Evolutionary conservation across 1,140 invertebrate species (phyloP), one percentile per base, ranked within the genome.

Genomic region (Drosophila nasuta): DNA sequence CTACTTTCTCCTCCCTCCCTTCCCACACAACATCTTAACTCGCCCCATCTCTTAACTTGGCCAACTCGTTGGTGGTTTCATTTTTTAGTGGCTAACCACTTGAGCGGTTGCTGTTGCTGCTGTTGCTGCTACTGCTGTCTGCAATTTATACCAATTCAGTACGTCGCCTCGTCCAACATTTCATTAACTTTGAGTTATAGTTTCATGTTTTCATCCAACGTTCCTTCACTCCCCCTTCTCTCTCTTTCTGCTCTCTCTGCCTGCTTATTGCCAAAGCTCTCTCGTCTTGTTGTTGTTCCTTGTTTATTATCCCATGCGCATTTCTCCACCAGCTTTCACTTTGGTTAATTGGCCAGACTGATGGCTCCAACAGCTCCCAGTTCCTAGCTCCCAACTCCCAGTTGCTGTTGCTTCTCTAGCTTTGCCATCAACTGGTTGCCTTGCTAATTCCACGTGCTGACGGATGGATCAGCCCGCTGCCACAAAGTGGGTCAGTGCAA

Each of bases 101-200:
- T 62, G 71, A 74, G 51, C n/a, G 25, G 28, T 46, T 66, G 51
- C 49, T 45, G 33, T 13, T 71, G 20, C 20, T 20, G 35, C 54
- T 49, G 67, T 15, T 15, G 15, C 15, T 15, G 15, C 15, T 13
- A 0, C 30, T 38, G 35, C 54, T 49, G 67, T 17, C 52, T 68
- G 56, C 79, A 73, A 86, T 86, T 87, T 87, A 87, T 87, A 73
- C 51, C 75, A 86, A 79, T 79, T 86, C 33, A 57, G 58, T 71
- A 75, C 75, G 60, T 72, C 75, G 60, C 20, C 60, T 56, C 76
- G 49, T 77, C 62, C 63, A 75, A 75, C 81, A 81, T 86, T 85
- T 86, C 82, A 85, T 86, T 85, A 85, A 75, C 69, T 82, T 67
- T 69, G 63, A 80, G 59, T 66, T 73, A 52, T 69, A 67, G 69